phyloP scores from a whole-genome alignment of 1,140 invertebrate species.

The Bombus picipes region DNA sequence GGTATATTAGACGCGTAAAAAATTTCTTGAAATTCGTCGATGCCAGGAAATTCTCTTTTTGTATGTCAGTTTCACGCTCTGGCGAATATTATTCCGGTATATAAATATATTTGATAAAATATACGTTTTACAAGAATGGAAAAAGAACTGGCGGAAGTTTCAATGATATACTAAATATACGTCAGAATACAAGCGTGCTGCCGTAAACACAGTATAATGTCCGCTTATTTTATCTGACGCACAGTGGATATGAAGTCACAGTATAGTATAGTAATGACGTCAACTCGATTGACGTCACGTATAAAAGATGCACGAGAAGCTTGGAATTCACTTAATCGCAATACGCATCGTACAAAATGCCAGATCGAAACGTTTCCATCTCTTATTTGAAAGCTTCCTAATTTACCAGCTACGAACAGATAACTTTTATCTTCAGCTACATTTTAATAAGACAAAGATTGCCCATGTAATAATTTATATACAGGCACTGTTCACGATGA shows the following conservation, averaged over 20 bases:
- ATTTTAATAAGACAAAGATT: neutral
- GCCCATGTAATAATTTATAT: neutral
- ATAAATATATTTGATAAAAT: too few species aligned
- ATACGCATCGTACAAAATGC: neutral
- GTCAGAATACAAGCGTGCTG: too few species aligned
- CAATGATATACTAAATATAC: neutral
- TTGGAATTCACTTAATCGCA: neutral
- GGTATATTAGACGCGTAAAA: neutral
- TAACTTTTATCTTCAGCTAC: neutral
- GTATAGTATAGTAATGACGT: neutral
- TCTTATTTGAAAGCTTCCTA: too few species aligned
- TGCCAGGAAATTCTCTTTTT: too few species aligned
- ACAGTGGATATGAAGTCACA: neutral
- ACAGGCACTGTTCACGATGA: neutral
- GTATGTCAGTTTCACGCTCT: too few species aligned
- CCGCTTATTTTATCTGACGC: neutral
- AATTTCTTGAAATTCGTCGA: too few species aligned
- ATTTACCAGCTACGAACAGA: neutral
- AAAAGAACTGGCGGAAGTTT: neutral
- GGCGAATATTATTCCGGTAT: too few species aligned
- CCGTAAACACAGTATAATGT: neutral
- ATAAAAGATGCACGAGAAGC: neutral
- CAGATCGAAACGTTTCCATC: too few species aligned
- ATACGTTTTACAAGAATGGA: neutral
- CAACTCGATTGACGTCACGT: slow-evolving; percentile 15